A percentile compares a stretch with the other conserved stretches of the same genome.
Conservation (phyloP, 2,797 vertebrate genomes). For the Helicolenus hilgendorfi region DNA sequence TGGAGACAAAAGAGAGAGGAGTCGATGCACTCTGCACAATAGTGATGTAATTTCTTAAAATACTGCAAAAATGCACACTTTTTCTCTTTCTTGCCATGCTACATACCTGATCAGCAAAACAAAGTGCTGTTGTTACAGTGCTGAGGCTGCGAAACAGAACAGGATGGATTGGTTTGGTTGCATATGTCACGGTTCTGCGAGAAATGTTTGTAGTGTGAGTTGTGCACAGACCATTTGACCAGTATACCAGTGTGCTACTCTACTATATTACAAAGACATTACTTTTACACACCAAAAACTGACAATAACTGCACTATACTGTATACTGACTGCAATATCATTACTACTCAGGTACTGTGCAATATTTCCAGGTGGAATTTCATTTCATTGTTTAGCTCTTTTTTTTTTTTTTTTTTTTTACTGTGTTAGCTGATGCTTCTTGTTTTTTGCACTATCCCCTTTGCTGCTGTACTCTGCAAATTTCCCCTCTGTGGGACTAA, state of each 20-base stretch:
- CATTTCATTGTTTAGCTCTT: no score
- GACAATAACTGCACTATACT: no score
- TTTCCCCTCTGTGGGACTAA: no score
- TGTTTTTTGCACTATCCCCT: no score
- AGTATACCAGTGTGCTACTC: background rate
- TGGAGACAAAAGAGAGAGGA: no score
- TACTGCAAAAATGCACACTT: background rate
- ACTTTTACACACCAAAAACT: no score
- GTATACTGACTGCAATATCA: no score
- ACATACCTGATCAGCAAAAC: slow-evolving; percentile 30
- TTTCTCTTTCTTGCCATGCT: background rate
- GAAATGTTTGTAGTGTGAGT: background rate
- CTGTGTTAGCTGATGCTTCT: no score
- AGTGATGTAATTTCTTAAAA: background rate
- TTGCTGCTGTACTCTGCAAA: no score
- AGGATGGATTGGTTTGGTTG: background rate
- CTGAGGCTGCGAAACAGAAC: slow-evolving; percentile 27
- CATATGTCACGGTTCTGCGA: slow-evolving; percentile 2
- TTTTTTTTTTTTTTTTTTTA: no score
- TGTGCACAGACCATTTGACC: background rate
- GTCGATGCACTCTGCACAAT: background rate
- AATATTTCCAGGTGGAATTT: no score
- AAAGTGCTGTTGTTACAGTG: background rate
- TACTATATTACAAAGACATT: background rate
- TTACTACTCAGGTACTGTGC: no score